Evolutionary conservation across 2,113 vertebrate genomes (phyloP), one percentile per base, ranked within the genome.

Genomic region (Colius striatus): DNA sequence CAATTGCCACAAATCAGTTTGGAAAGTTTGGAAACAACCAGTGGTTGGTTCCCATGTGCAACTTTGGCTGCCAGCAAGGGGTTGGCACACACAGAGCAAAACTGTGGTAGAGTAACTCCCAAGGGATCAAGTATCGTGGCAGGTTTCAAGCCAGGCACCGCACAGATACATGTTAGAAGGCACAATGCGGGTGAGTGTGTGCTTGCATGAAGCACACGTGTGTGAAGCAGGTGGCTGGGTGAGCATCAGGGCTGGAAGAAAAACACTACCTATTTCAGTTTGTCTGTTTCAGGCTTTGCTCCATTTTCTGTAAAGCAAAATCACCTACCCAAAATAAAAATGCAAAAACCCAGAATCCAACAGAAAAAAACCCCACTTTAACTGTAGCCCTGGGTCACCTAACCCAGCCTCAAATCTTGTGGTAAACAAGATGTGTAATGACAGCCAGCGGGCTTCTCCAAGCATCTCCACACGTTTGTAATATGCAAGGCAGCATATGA

Each of bases 361-460:
- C 18, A 32, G 38, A 11, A 41, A 25, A 15, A 22, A 13, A 21
- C 48, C 1, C 8, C 43, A 11, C 26, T 21, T 51, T 18, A 63
- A 47, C 32, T 62, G 29, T 57, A 91, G 60, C 84, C 75, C 67
- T 19, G 62, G 60, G 20, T 55, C 89, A 38, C 36, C 71, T 82
- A 63, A 71, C 18, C 26, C 68, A 91, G 54, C 43, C 60, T 65
- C 76, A 50, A 63, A 63, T 61, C 34, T 26, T 14, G 29, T 73
- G 90, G 74, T 60, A 41, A 41, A 41, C 38, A 41, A 41, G 38
- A 4, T 2, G 7, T 27, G 7, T 30, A 43, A 65, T 70, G 92
- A 73, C 22, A 91, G 85, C 70, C 72, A 86, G 53, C 34, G 32
- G 30, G 13, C 89, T 94, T 82, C 62, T 87, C 82, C 66, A 75